Base-by-base conservation (phyloP, 2,113 vertebrate genomes). In the Eptesicus fuscus region DNA sequence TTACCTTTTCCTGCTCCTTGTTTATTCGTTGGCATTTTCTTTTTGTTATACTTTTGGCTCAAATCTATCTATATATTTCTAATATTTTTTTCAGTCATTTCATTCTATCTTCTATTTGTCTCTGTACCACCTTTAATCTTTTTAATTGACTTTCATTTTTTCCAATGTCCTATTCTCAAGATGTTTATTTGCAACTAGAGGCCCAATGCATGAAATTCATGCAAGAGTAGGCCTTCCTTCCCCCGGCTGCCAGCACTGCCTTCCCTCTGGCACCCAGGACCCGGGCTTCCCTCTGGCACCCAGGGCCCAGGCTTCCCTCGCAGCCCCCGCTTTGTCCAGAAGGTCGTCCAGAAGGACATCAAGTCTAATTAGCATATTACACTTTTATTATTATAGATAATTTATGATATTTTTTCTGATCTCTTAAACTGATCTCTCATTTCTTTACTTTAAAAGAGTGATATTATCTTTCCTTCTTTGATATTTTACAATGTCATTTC, bases 11-110 rank as follows among this genome's bases (percentile, higher is more conserved):
- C 14, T 77, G 47, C 47, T 56, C 3, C 6, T 88, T 74, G 95
- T 94, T 49, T 79, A 76, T 70, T 87, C 70, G 71, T 44, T 91
- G 83, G 2, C 32, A 83, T 92, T 97, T 94, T 95, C 12, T 37
- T 92, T 93, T 88, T 84, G 51, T 92, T 91, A 35, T 20, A 23
- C 87, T 20, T 65, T 70, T 87, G 80, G 5, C 17, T 94, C 35
- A 93, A 73, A 85, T n/a, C 37, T 94, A 37, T 18, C 40, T 18
- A 73, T 18, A 56, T 77, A 83, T 61, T 86, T 95, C 70, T 94
- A 61, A 73, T 32, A n/a, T 83, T 79, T 9, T 71, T 88, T 76
- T 89, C 35, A 85, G 16, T 61, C 40, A 67, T 88, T 86, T 79
- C 70, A 40, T 59, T 80, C 53, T 56, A 5, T 67, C 11, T 69